Conservation (phyloP, 2,113 vertebrate species). For the Ceratotherium simum region DNA sequence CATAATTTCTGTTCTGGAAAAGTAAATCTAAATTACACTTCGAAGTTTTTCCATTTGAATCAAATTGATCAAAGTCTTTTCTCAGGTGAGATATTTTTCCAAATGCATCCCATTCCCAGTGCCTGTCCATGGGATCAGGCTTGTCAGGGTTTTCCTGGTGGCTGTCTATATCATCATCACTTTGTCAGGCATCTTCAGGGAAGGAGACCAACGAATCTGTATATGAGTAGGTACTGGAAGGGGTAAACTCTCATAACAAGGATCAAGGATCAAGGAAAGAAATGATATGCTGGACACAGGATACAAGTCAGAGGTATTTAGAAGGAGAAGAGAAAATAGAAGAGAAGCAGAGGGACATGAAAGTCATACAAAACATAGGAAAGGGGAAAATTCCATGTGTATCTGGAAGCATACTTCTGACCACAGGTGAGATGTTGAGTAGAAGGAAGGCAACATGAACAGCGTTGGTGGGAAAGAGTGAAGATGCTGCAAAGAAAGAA, state of each 20-base stretch:
- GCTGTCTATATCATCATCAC: background rate
- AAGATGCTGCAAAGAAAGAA: background rate
- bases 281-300: background rate
- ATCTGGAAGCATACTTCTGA: background rate
- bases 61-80: background rate
- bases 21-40: background rate
- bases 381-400: background rate
- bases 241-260: background rate
- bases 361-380: background rate
- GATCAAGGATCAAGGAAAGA: background rate
- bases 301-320: background rate
- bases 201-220: background rate
- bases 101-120: background rate
- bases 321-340: background rate
- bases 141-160: background rate
- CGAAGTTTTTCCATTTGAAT: background rate
- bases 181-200: background rate
- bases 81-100: background rate
- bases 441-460: background rate
- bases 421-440: background rate
- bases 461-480: background rate
- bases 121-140: background rate
- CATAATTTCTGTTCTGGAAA: background rate
- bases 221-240: background rate
- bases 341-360: background rate